Conservation (phyloP, 2,797 vertebrate genomes). For the Squalus acanthias region DNA sequence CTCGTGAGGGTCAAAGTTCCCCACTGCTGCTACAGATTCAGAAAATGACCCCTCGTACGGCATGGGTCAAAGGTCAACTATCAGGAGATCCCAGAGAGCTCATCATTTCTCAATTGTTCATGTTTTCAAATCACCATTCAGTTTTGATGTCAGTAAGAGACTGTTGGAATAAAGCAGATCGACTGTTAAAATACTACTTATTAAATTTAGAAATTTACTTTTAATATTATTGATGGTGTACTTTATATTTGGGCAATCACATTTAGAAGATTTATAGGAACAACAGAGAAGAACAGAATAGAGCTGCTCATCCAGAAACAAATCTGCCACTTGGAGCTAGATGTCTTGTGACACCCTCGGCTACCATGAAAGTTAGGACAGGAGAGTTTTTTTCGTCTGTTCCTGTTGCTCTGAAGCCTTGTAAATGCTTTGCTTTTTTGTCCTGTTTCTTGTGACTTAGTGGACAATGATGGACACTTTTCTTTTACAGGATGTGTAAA, state of each 20-base stretch:
- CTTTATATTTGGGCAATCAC: not conserved
- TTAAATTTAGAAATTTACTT: not conserved
- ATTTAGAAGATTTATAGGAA: not conserved
- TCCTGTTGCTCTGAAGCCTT: not conserved
- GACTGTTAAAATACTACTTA: not conserved
- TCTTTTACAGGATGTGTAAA: not conserved
- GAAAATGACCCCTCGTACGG: not conserved
- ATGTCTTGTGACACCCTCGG: not conserved
- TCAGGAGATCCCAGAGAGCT: no score
- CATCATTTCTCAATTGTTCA: not conserved
- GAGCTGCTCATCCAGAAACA: not conserved
- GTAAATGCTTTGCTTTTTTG: not conserved
- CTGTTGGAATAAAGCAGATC: not conserved
- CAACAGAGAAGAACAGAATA: not conserved
- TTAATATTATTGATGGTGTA: not conserved
- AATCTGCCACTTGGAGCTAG: not conserved
- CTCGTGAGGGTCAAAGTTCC: not conserved
- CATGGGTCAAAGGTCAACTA: not conserved
- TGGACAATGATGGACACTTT: not conserved
- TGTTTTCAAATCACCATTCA: not conserved
- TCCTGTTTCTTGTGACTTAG: not conserved
- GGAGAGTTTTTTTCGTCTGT: not conserved
- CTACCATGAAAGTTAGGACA: not conserved
- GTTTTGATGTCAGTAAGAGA: not conserved
- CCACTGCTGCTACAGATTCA: not conserved